These are phyloP conservation scores for Scatophagus argus DNA, from an alignment of 2,113 vertebrate genomes.

Conservation along the genomic window DNA sequence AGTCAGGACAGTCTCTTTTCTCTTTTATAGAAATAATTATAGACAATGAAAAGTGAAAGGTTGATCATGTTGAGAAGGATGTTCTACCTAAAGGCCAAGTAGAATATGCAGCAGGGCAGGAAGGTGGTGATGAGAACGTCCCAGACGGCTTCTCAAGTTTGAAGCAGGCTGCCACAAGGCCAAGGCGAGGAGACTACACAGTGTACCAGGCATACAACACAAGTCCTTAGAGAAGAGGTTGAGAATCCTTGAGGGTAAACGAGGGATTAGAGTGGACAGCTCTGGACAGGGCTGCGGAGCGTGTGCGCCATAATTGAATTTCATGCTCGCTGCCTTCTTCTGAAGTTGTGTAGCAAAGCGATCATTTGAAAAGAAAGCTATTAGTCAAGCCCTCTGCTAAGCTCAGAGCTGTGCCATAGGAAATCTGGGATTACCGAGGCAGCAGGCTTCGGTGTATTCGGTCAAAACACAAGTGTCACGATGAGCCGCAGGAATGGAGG, in stretches of 20 bases:
- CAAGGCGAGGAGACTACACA: slow-evolving; percentile 8
- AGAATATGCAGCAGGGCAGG: neutral
- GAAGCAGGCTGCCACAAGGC: slow-evolving; percentile 2
- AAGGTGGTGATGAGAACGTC: neutral
- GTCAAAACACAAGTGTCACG: slow-evolving; percentile 74
- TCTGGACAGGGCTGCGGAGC: slow-evolving; percentile 86
- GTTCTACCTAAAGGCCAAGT: slow-evolving; percentile 3
- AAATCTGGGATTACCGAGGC: slow-evolving; percentile 82
- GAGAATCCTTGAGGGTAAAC: slow-evolving; percentile 76
- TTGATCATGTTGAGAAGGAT: neutral
- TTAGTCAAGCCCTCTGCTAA: slow-evolving; percentile 84
- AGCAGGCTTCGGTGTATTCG: slow-evolving; percentile 59
- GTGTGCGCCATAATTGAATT: slow-evolving; percentile 93
- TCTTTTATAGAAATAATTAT: slow-evolving; percentile 12
- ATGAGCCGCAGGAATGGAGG: slow-evolving; percentile 44
- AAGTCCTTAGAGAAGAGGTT: slow-evolving; percentile 37
- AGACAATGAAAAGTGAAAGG: neutral
- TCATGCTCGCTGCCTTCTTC: slow-evolving; percentile 92
- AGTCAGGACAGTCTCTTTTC: neutral
- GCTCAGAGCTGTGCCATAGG: slow-evolving; percentile 76
- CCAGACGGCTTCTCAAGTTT: slow-evolving; percentile 19
- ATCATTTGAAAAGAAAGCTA: slow-evolving; percentile 91
- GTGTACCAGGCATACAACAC: slow-evolving; percentile 1
- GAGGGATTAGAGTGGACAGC: slow-evolving; percentile 89
- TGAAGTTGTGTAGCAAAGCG: slow-evolving; percentile 96